Percentiles rank a stretch among this genome's conserved stretches.
Conservation (phyloP, 2,888 invertebrate genomes). For the Rhogogaster chlorosoma region DNA sequence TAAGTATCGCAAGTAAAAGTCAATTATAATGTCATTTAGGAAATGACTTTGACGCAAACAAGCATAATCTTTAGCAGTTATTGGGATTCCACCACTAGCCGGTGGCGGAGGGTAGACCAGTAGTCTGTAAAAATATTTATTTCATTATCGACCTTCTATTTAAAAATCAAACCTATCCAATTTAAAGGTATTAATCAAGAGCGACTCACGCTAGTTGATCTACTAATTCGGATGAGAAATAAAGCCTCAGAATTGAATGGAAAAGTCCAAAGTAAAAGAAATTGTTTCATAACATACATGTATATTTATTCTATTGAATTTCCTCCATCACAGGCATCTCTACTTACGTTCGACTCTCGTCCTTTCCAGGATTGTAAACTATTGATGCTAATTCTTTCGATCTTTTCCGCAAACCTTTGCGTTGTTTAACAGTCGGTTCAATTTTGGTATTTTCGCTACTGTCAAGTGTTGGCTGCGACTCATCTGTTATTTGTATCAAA, state of each 20-base stretch:
- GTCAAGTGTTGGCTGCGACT: too few relatives aligned
- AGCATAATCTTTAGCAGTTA: conserved; percentile 92
- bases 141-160: background rate
- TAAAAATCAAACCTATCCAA: background rate
- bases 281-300: background rate
- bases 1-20: conserved; percentile 91
- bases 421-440: background rate
- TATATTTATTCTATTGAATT: background rate
- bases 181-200: background rate
- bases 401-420: background rate
- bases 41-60: conserved; percentile 94
- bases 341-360: conserved; percentile 53
- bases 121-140: conserved; percentile 7
- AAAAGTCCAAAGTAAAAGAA: background rate
- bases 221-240: background rate
- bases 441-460: background rate
- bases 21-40: conserved; percentile 96
- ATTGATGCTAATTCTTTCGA: background rate
- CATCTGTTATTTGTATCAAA: background rate
- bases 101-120: conserved; percentile 81
- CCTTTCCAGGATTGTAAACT: background rate
- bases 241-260: background rate
- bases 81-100: conserved; percentile 89
- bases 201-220: background rate
- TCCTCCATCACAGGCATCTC: background rate